phyloP scores from a whole-genome alignment of 1,140 invertebrate genomes.

The Maconellicoccus hirsutus region DNA sequence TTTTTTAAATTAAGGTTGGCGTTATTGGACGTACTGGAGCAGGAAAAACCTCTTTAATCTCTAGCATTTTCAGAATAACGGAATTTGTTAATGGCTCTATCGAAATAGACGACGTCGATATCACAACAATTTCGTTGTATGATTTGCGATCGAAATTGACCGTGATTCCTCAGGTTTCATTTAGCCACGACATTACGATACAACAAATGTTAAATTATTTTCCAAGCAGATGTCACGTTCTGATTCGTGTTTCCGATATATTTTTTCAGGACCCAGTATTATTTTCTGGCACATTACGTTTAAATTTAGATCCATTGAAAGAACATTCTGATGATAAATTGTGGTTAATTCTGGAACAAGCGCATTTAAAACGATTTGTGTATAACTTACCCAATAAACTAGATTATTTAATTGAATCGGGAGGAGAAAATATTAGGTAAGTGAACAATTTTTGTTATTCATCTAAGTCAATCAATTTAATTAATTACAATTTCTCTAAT shows the following conservation, averaged over 20 bases:
- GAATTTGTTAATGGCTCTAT: slow-evolving; percentile 48
- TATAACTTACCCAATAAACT: slow-evolving; percentile 39
- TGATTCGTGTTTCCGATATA: no score
- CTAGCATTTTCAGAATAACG: slow-evolving; percentile 56
- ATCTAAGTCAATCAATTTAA: no score
- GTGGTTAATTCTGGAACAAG: slow-evolving; percentile 51
- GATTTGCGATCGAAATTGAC: slow-evolving; percentile 55
- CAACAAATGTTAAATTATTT: no score
- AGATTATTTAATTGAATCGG: slow-evolving; percentile 15
- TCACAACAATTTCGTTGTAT: slow-evolving; percentile 39
- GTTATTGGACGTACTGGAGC: slow-evolving; percentile 47
- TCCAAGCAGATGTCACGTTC: no score
- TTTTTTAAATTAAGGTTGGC: no score
- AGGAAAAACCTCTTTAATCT: slow-evolving; percentile 69
- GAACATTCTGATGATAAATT: slow-evolving; percentile 45
- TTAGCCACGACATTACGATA: neutral
- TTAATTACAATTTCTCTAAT: no score
- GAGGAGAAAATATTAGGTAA: slow-evolving; percentile 40
- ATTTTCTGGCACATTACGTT: slow-evolving; percentile 47
- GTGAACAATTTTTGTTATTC: no score
- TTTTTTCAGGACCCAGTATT: slow-evolving; percentile 49
- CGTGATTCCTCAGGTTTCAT: slow-evolving; percentile 49
- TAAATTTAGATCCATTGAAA: slow-evolving; percentile 55
- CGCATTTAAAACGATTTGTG: slow-evolving; percentile 55
- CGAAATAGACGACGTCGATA: slow-evolving; percentile 53